Evolutionary conservation across 2,797 vertebrate species (phyloP).

Genomic region (Microtus agrestis): DNA sequence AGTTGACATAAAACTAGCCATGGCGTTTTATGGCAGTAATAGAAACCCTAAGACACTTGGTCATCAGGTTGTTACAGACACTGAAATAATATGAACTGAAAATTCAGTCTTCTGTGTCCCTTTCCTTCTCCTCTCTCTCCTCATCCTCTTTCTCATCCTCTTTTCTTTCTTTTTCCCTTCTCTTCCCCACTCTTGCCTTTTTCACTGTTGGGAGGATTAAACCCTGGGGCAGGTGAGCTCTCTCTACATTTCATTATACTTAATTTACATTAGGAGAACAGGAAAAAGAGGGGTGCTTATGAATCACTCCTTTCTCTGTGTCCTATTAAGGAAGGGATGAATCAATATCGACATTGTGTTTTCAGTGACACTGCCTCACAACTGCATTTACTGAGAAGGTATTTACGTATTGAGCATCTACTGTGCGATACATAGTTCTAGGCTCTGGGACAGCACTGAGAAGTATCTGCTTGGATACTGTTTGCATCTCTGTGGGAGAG

Average conservation of each 20-base stretch:
- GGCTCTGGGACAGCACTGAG: neutral
- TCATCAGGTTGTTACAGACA: neutral
- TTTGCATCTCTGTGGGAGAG: neutral
- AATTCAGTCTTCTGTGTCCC: neutral
- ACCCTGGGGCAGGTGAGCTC: neutral
- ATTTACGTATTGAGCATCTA: slow-evolving; percentile 5
- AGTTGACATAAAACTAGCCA: neutral
- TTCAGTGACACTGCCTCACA: neutral
- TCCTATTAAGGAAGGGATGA: neutral
- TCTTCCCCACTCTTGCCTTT: neutral
- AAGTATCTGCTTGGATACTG: neutral
- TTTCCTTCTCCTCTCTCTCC: neutral
- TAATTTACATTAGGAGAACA: neutral
- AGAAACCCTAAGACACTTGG: neutral
- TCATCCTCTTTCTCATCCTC: neutral
- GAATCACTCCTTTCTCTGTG: neutral
- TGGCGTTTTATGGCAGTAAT: neutral
- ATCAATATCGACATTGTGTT: neutral
- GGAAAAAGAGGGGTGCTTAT: neutral
- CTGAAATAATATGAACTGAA: slow-evolving; percentile 28
- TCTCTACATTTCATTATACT: neutral
- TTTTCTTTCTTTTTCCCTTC: neutral
- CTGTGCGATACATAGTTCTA: neutral
- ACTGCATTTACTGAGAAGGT: neutral
- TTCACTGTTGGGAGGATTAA: neutral